These are phyloP conservation scores for Ciconia nigra DNA, from an alignment of 2,797 vertebrate species.

Conservation along the genomic window DNA sequence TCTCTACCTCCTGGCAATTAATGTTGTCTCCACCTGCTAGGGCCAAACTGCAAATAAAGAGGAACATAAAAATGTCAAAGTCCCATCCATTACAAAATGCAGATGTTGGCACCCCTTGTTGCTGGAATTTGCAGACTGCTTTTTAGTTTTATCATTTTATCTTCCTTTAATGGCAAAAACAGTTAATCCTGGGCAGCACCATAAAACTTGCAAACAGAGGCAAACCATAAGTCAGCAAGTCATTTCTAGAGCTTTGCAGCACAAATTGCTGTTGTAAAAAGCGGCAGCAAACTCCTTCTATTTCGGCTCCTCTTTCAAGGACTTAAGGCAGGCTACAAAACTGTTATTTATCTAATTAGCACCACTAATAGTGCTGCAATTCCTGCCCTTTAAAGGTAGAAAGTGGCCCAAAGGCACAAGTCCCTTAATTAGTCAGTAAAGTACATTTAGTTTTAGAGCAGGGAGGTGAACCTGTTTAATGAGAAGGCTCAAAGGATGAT, in stretches of 20 bases:
- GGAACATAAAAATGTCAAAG: background rate
- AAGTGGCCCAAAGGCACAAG: background rate
- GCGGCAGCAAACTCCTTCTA: background rate
- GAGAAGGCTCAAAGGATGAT: background rate
- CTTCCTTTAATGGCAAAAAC: background rate
- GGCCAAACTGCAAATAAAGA: conserved; percentile 1
- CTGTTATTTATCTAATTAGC: background rate
- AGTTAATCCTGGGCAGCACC: conserved; percentile 9
- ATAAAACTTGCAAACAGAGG: background rate
- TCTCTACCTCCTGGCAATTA: background rate
- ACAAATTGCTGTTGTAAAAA: background rate
- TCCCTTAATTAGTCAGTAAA: background rate
- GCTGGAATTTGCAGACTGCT: conserved; percentile 3
- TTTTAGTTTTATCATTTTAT: conserved; percentile 31
- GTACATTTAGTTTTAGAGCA: background rate
- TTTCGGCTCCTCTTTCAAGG: background rate
- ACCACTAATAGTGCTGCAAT: background rate
- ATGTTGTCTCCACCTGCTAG: background rate
- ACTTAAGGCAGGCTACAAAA: background rate
- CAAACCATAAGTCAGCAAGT: background rate
- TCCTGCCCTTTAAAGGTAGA: background rate
- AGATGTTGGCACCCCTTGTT: background rate
- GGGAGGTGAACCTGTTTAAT: background rate
- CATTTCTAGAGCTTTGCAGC: background rate
- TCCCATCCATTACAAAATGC: background rate